These are phyloP conservation scores for Eupithecia abbreviata DNA, from an alignment of 2,888 invertebrate genomes.

Conservation along the genomic window DNA sequence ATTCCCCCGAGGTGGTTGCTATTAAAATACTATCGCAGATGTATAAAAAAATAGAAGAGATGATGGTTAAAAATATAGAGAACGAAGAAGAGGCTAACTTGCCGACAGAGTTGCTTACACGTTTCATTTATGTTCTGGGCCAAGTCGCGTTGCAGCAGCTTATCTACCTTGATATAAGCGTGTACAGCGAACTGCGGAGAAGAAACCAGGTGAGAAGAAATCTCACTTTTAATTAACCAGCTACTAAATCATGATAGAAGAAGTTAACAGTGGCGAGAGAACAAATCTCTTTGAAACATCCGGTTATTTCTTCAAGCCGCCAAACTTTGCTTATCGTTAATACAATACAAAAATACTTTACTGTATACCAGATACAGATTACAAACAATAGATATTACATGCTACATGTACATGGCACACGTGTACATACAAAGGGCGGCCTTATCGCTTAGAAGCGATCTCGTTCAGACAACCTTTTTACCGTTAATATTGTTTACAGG, in stretches of 20 bases:
- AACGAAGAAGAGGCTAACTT: slow-evolving; percentile 65
- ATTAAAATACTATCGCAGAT: slow-evolving; percentile 79
- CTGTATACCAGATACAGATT: too few species aligned
- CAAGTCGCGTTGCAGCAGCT: slow-evolving; percentile 91
- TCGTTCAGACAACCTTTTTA: background rate
- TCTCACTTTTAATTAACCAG: background rate
- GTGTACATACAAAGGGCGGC: too few species aligned
- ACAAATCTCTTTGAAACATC: background rate
- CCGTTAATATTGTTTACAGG: slow-evolving; percentile 53
- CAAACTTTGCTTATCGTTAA: background rate
- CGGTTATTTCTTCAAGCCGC: background rate
- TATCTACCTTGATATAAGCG: slow-evolving; percentile 90
- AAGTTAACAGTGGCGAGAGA: background rate
- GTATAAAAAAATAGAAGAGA: slow-evolving; percentile 72
- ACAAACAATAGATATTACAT: too few species aligned
- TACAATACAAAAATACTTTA: too few species aligned
- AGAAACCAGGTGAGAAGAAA: slow-evolving; percentile 68
- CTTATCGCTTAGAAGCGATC: too few species aligned
- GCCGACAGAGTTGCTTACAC: slow-evolving; percentile 73
- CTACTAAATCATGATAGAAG: background rate
- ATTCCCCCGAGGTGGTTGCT: slow-evolving; percentile 81
- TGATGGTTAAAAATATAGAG: slow-evolving; percentile 63
- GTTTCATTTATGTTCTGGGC: slow-evolving; percentile 87
- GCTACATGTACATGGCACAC: too few species aligned
- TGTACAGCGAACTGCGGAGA: slow-evolving; percentile 90